Base-by-base conservation (phyloP, 1,140 invertebrate genomes). In the Stegodyphus mimosarum region DNA sequence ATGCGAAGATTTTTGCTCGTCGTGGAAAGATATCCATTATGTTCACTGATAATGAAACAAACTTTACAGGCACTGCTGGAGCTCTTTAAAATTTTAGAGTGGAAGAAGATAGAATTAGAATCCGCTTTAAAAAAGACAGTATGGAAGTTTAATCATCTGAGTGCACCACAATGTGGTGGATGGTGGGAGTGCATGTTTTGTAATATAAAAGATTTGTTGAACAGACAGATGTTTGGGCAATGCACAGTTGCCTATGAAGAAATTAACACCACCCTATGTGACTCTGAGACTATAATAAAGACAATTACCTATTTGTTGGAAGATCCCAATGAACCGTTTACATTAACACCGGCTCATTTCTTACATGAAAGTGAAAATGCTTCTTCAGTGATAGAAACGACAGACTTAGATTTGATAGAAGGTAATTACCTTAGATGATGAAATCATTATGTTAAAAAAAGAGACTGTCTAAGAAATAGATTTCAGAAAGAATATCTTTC, bases 11-110 rank as follows among this genome's bases (percentile, higher is more conserved):
- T 73, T n/a, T 73, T 73, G 33, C 71, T 73, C 9, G 71, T n/a
- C 7, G 71, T 13, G 71, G 71, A n/a, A 50, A 9, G 50, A 11
- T 33, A n/a, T 73, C 71, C 13, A 52, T 49, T 48, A 89, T 92
- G 9, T 91, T 89, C 70, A 90, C 88, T 71, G 90, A 91, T 75
- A 91, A 91, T 79, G 91, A 13, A 17, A 67, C 7, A 33, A 67
- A 67, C 66, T 67, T 67, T 67, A 67, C 7, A 67, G 66, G 66
- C 15, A 67, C 66, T 67, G 18, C 33, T 53, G 0, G 49, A 51
- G 63, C 53, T 55, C 53, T 55, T 55, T n/a, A 13, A 55, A 55
- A 55, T 55, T 55, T 13, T 55, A 55, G 53, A 55, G 7, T 55
- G 13, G 13, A 55, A 55, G 13, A 55, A 7, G 53, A 55, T 55